A percentile compares a stretch with the other conserved stretches of the same genome.
These are phyloP conservation scores for Bettongia penicillata DNA, from an alignment of 2,113 vertebrate genomes.

Conservation along the genomic window DNA sequence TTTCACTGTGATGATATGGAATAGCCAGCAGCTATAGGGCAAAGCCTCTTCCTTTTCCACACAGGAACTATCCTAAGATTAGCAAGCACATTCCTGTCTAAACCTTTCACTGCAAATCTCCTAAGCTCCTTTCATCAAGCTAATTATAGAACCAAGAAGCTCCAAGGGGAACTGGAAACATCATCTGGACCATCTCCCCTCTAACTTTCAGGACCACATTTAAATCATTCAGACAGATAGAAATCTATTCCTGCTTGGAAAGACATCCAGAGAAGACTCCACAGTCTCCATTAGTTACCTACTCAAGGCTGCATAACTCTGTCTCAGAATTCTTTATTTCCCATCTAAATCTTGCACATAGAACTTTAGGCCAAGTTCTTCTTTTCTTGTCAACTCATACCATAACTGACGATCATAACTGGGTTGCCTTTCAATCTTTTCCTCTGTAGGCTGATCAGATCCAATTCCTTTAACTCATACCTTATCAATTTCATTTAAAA, in stretches of 20 bases:
- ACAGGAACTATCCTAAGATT: constrained; percentile 50
- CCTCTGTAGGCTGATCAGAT: constrained; percentile 11
- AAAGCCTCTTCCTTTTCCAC: constrained; percentile 51
- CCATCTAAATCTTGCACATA: constrained; percentile 45
- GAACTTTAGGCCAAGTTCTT: constrained; percentile 49
- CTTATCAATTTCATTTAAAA: constrained; percentile 45
- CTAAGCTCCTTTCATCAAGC: constrained; percentile 62
- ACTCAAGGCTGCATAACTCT: constrained; percentile 52
- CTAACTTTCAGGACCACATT: constrained; percentile 51
- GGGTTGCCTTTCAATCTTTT: constrained; percentile 12
- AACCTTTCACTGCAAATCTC: constrained; percentile 57
- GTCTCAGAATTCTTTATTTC: constrained; percentile 62
- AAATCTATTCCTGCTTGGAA: constrained; percentile 65
- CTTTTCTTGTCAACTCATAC: constrained; percentile 25
- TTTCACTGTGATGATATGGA: neutral
- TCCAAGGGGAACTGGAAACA: constrained; percentile 51
- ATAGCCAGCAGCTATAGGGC: constrained; percentile 21
- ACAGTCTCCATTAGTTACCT: constrained; percentile 38
- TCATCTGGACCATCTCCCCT: constrained; percentile 44
- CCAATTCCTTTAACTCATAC: constrained; percentile 22
- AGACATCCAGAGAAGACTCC: constrained; percentile 69
- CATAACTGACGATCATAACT: constrained; percentile 44
- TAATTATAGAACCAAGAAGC: constrained; percentile 73
- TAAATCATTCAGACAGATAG: constrained; percentile 75
- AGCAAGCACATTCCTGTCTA: constrained; percentile 71